Conservation (phyloP, 2,797 vertebrate species). For the Meda fulgida region DNA sequence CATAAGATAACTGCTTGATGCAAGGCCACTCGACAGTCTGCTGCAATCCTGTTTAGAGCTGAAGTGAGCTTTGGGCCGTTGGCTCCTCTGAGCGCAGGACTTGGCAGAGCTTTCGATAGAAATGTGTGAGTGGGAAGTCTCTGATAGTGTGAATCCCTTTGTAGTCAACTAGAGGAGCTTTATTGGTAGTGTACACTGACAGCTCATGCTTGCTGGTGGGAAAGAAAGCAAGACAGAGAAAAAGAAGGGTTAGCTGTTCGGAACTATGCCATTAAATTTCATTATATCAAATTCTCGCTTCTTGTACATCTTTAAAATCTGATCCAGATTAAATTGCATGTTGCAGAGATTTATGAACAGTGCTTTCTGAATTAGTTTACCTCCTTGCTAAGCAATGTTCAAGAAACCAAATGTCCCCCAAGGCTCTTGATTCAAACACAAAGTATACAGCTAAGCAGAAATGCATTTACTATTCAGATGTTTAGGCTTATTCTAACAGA, state of each 20-base stretch:
- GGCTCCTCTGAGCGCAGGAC: conserved; percentile 17
- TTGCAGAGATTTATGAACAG: conserved; percentile 18
- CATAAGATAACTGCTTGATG: conserved; percentile 31
- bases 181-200: conserved; percentile 31
- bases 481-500: conserved; percentile 3
- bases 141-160: conserved; percentile 41
- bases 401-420: conserved; percentile 29
- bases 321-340: conserved; percentile 17
- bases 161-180: conserved; percentile 30
- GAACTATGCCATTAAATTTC: conserved; percentile 9
- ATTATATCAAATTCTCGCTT: conserved; percentile 12
- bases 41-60: conserved; percentile 35
- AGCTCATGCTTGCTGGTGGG: conserved; percentile 20
- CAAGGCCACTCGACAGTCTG: conserved; percentile 31
- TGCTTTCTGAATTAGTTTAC: conserved; percentile 13
- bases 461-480: neutral
- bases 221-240: conserved; percentile 1
- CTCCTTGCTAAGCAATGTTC: conserved; percentile 22
- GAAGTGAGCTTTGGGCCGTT: conserved; percentile 37
- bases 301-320: conserved; percentile 2
- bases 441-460: conserved; percentile 19
- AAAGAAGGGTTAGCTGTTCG: neutral
- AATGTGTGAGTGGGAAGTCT: conserved; percentile 35
- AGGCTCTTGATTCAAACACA: conserved; percentile 11
- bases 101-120: conserved; percentile 40